Percentiles rank a stretch among this genome's conserved stretches.
phyloP scores from a whole-genome alignment of 2,113 vertebrate genomes.

The Neodon shergylaensis region DNA sequence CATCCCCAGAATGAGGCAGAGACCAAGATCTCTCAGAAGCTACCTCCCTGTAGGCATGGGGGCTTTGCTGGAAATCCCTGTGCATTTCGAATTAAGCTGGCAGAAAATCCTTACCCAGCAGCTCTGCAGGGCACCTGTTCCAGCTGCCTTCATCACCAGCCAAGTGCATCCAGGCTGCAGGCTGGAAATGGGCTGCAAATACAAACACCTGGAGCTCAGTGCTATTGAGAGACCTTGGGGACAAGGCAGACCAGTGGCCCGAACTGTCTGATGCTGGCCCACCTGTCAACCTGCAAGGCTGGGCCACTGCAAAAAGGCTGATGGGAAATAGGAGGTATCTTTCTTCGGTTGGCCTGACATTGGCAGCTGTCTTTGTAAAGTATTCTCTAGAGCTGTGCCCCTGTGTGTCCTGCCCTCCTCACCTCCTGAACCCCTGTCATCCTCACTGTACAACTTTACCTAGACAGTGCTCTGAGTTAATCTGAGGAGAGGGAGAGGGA shows the following conservation, averaged over 20 bases:
- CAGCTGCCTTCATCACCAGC: neutral
- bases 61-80: neutral
- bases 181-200: conserved; percentile 53
- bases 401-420: neutral
- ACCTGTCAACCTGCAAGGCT: neutral
- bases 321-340: conserved; percentile 49
- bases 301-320: neutral
- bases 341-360: neutral
- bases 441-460: neutral
- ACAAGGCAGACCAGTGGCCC: neutral
- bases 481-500: conserved; percentile 66
- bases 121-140: neutral
- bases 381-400: neutral
- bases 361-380: neutral
- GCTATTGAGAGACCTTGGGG: neutral
- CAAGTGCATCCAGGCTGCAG: neutral
- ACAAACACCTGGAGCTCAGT: conserved; percentile 24
- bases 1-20: neutral
- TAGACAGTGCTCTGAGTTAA: neutral
- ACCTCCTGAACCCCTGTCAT: neutral
- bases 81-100: neutral
- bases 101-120: neutral
- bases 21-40: neutral
- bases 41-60: neutral
- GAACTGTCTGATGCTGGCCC: neutral